Evolutionary conservation across 2,888 invertebrate species (phyloP).

Genomic region (Ryuthela nishihirai): DNA sequence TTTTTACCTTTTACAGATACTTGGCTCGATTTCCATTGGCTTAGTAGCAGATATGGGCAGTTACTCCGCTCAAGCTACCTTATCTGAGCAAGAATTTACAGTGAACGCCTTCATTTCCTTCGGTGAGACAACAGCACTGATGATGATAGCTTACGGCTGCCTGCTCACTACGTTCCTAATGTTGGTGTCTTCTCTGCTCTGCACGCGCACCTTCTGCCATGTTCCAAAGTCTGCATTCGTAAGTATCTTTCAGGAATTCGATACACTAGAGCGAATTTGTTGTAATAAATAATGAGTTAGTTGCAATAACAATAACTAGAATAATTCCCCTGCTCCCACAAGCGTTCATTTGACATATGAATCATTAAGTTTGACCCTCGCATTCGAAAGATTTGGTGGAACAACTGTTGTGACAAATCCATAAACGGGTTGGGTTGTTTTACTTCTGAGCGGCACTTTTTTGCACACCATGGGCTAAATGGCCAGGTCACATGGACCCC

Average conservation of each 20-base stretch:
- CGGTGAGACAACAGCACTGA: conserved; percentile 29
- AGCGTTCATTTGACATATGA: no score
- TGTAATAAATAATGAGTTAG: no score
- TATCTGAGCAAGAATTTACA: conserved; percentile 23
- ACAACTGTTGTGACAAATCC: no score
- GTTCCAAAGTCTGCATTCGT: conserved; percentile 33
- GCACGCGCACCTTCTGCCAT: conserved; percentile 20
- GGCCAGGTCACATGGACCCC: no score
- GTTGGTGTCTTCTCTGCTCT: conserved; percentile 17
- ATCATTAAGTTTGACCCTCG: no score
- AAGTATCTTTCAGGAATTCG: conserved; percentile 9
- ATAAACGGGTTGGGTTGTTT: no score
- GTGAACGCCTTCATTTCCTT: conserved; percentile 35
- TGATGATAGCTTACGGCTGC: conserved; percentile 35
- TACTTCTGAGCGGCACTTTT: no score
- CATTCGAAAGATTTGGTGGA: no score
- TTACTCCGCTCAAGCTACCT: conserved; percentile 26
- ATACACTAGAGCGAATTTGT: no score
- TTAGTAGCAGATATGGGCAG: conserved; percentile 34
- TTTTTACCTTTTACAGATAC: conserved; percentile 5
- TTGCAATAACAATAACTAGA: no score
- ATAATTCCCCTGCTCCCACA: no score
- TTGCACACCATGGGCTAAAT: no score
- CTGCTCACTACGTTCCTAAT: conserved; percentile 28
- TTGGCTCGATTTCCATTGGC: conserved; percentile 25